phyloP scores from a whole-genome alignment of 1,140 invertebrate genomes.

The Anastatus disparis region DNA sequence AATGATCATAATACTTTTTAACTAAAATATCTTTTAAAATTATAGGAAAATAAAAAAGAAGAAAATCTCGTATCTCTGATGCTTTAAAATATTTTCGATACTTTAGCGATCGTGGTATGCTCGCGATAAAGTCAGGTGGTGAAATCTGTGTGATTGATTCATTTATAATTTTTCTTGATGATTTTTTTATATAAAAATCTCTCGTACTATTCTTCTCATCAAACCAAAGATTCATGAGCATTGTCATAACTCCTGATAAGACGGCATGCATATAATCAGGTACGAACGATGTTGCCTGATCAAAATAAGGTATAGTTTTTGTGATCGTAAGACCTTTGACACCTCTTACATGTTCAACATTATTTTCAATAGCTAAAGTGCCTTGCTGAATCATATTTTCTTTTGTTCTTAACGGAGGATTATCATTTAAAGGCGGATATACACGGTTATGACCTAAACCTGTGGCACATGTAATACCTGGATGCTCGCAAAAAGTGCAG shows the following conservation, averaged over 20 bases:
- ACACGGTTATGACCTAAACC: constrained; percentile 7
- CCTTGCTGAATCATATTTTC: background rate
- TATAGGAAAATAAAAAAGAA: constrained; percentile 28
- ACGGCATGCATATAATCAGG: constrained; percentile 35
- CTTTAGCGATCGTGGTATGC: constrained; percentile 17
- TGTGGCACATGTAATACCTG: background rate
- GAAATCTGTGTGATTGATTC: background rate
- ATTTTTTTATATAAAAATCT: constrained; percentile 31
- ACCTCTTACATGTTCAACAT: constrained; percentile 11
- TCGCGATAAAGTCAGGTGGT: constrained; percentile 18
- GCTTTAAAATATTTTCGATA: constrained; percentile 27
- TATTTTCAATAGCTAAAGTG: background rate
- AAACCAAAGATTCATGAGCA: constrained; percentile 28
- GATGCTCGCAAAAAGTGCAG: constrained; percentile 23
- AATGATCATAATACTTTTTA: no score
- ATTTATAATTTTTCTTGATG: background rate
- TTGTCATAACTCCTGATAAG: constrained; percentile 15
- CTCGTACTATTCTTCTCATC: constrained; percentile 8
- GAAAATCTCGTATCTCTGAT: constrained; percentile 18
- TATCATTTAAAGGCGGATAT: background rate
- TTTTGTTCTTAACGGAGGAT: background rate
- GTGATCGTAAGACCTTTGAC: constrained; percentile 7
- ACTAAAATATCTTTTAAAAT: constrained; percentile 21
- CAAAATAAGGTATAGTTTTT: background rate
- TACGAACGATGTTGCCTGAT: constrained; percentile 9